Base-by-base conservation (phyloP, 2,888 invertebrate species). In the Chrysodeixis includens region DNA sequence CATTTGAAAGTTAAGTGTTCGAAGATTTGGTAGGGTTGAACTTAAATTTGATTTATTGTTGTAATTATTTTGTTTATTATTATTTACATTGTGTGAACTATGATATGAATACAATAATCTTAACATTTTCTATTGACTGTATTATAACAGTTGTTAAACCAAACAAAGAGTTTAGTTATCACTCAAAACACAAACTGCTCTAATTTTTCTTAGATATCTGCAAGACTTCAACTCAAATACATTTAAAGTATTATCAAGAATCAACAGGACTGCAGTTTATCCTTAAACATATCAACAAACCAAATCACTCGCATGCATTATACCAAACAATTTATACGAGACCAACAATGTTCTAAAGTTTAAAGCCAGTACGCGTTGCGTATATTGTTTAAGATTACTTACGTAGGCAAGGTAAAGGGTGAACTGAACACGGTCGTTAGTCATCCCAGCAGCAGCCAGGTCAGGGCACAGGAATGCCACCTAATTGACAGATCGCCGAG, bases 381-480 rank as follows among this genome's bases (percentile, higher is more conserved):
- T 20, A 18, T 46, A 46, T 49, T 49, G 18, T 12, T 9, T 49
- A 49, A 49, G 46, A 49, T 49, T 49, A 35, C 35, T 9, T 10
- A 20, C 10, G 9, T 8, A 59, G n/a, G n/a, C 66, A 57, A 64
- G 66, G 63, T 72, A 69, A 69, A 78, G 76, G 77, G 67, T 79
- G 74, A 69, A 69, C 54, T 72, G 61, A 66, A 75, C 66, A 77
- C 8, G 68, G 67, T 57, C 58, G 70, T 81, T 79, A 80, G 80
- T 81, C 80, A 80, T 81, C 81, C 79, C 79, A 59, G 66, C 69
- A 69, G 76, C 68, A 82, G 86, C 83, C 80, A 85, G 93, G 92
- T 93, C 93, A 93, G 83, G 85, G 88, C 86, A 89, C 93, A 90
- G 87, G 94, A 93, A 93, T 93, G 93, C 83, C 69, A 89, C 78